These are phyloP conservation scores for Zapus hudsonius DNA, from an alignment of 2,113 vertebrate genomes.

Conservation along the genomic window DNA sequence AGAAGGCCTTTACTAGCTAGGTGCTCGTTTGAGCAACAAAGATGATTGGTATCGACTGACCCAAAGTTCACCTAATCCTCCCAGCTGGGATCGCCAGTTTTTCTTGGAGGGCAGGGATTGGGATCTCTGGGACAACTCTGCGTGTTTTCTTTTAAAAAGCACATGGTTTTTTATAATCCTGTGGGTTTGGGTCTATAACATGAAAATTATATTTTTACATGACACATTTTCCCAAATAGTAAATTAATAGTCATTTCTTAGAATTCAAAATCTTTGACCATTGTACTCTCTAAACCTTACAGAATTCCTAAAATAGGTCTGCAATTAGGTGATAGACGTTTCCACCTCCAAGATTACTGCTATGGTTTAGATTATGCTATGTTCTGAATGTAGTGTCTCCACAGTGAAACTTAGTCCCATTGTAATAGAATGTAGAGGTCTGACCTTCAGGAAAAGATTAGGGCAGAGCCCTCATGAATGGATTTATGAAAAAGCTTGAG, in stretches of 20 bases:
- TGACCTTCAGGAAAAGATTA: background rate
- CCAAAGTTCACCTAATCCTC: background rate
- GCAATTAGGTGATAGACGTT: background rate
- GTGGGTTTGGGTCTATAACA: constrained; percentile 30
- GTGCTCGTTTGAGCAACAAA: background rate
- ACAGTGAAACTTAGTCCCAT: background rate
- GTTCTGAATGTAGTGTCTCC: background rate
- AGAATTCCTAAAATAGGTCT: constrained; percentile 30
- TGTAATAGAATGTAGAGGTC: background rate
- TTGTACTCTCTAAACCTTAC: background rate
- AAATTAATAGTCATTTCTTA: background rate
- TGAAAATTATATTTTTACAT: constrained; percentile 27
- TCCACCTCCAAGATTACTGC: background rate
- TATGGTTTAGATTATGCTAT: background rate
- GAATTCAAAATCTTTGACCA: constrained; percentile 20
- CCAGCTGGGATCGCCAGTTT: background rate
- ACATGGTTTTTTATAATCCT: background rate
- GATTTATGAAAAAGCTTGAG: background rate
- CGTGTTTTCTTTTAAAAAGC: background rate
- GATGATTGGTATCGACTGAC: background rate
- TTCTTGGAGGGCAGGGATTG: background rate
- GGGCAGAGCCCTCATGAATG: background rate
- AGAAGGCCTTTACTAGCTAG: background rate
- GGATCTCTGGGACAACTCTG: background rate
- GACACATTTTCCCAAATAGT: constrained; percentile 11